Conservation (phyloP, 37 sponge, comb jelly and placozoan species). For the Halisarca cf. caerulea region DNA sequence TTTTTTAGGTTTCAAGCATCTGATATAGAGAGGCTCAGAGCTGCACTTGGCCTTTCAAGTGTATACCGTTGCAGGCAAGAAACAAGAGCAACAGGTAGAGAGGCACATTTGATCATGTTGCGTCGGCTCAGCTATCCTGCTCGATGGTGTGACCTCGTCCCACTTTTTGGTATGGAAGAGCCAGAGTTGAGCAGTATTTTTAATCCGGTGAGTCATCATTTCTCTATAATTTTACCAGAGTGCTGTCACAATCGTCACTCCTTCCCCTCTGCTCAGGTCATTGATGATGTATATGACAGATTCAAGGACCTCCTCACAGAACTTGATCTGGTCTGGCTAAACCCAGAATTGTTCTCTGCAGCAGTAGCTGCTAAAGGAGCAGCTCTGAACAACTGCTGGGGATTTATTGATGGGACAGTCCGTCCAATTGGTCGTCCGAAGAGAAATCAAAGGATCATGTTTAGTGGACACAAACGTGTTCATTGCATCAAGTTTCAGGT, state of each 20-base stretch:
- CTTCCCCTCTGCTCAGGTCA: neutral
- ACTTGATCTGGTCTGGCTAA: neutral
- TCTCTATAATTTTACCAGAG: neutral
- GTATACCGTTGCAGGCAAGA: neutral
- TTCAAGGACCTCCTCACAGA: neutral
- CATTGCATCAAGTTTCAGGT: constrained; percentile 19
- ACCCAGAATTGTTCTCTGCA: neutral
- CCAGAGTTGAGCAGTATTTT: neutral
- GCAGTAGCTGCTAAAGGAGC: neutral
- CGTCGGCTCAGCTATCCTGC: neutral
- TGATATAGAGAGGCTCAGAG: neutral
- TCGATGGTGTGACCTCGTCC: neutral
- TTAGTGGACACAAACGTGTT: neutral
- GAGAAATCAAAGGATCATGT: constrained; percentile 1
- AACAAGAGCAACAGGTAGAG: neutral
- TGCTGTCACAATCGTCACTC: too few relatives aligned
- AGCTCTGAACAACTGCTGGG: neutral
- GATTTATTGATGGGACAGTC: constrained; percentile 1
- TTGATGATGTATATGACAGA: neutral
- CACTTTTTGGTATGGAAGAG: neutral
- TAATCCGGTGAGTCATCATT: neutral
- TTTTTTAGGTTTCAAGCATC: neutral
- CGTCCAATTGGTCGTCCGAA: neutral
- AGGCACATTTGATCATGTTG: neutral
- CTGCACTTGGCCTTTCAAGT: neutral